Percentiles rank a stretch among this genome's conserved stretches.
Evolutionary conservation across 2,888 invertebrate genomes (phyloP).

Genomic region (Cistogaster globosa): DNA sequence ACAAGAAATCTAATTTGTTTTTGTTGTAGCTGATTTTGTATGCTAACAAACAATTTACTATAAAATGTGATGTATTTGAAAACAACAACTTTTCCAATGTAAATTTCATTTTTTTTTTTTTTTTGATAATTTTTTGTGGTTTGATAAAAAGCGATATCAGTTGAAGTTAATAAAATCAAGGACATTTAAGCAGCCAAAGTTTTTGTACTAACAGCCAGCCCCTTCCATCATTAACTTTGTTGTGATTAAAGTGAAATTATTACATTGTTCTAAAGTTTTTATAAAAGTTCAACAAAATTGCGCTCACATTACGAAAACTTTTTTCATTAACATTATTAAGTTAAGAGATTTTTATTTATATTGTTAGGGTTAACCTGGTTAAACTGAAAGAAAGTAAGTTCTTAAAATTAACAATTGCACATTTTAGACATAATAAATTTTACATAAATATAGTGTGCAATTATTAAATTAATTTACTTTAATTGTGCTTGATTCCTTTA

Average conservation of each 20-base stretch:
- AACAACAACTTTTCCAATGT: conserved; percentile 23
- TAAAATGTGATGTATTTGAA: conserved; percentile 37
- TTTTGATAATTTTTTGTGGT: conserved; percentile 23
- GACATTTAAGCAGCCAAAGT: not conserved
- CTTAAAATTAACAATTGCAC: too few relatives aligned
- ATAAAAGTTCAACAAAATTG: conserved; percentile 42
- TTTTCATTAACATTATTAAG: conserved; percentile 28
- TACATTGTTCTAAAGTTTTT: conserved; percentile 44
- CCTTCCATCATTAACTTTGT: not conserved
- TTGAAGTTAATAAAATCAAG: conserved; percentile 40
- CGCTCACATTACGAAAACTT: conserved; percentile 38
- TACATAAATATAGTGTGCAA: too few relatives aligned
- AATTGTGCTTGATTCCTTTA: too few relatives aligned
- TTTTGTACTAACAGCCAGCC: not conserved
- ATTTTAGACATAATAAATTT: too few relatives aligned
- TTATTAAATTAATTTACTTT: too few relatives aligned
- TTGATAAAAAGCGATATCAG: conserved; percentile 4
- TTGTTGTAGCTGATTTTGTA: conserved; percentile 11
- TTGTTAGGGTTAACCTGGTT: conserved; percentile 16
- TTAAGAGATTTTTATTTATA: not conserved
- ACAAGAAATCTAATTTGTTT: not conserved
- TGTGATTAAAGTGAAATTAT: conserved; percentile 37
- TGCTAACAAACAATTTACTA: conserved; percentile 58
- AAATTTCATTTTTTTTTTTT: conserved; percentile 31
- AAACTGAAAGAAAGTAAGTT: not conserved